Evolutionary conservation across 2,888 invertebrate genomes (phyloP), one percentile per base, ranked within the genome.

Genomic region (Masnerella sp.): DNA sequence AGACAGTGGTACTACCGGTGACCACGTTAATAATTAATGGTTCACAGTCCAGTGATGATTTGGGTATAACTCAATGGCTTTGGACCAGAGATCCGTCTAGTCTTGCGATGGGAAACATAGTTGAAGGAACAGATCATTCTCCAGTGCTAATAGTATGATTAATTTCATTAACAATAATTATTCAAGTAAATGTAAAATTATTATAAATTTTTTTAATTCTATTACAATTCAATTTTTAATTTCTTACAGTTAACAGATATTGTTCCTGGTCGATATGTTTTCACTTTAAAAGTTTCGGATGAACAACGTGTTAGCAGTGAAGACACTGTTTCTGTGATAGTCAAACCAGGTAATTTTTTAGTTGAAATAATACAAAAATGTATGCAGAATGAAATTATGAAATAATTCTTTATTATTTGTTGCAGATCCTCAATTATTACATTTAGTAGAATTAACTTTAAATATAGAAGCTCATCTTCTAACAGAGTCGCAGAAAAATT

Each of bases 261-360:
- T 56, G 93, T 95, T 45, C 92, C 94, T 2, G 98, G 97, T 0
- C 91, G 94, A 76, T 98, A 97, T 85, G 92, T 96, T 1, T 97
- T 97, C 84, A 94, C 93, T 81, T 88, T 98, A 64, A 94, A 93
- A n/a, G 97, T 98, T 0, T 93, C 90, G 34, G 98, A 98, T 86
- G 95, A 95, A 77, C 96, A 97, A 85, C 97, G 97, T 0, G 89
- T 95, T 58, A 92, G 92, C 0, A 92, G 92, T 78, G 92, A 93
- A 11, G 96, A 97, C 85, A 93, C 94, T 0, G 95, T 95, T 15
- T 94, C 94, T 58, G 90, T 98, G 79, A 91, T 93, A 79, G 94
- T 98, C 0, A 95, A 95, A 83, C 88, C 89, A 81, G 90, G 91
- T 90, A 83, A 56, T 5, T 14, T 32, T 32, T 38, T n/a, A 15